phyloP scores from a whole-genome alignment of 1,140 invertebrate genomes.

The Bombus sibiricus region DNA sequence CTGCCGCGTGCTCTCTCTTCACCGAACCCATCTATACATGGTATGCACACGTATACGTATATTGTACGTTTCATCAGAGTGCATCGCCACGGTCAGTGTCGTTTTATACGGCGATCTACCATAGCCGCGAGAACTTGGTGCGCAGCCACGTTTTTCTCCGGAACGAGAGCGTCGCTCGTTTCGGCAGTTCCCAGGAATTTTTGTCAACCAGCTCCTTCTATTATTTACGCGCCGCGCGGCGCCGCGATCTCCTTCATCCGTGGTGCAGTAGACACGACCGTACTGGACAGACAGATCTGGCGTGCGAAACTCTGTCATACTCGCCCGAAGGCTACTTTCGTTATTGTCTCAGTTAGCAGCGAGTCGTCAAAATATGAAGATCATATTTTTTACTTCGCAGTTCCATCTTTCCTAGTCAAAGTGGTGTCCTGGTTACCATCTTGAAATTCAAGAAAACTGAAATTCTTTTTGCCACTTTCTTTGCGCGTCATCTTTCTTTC shows the following conservation, averaged over 20 bases:
- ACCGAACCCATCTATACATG: neutral
- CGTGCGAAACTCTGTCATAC: neutral
- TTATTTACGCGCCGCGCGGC: neutral
- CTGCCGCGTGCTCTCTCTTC: slow-evolving; percentile 18
- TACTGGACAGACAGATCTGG: neutral
- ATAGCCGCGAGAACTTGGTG: neutral
- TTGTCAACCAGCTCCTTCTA: neutral
- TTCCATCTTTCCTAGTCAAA: neutral
- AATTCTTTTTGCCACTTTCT: too few species aligned
- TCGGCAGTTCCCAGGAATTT: neutral
- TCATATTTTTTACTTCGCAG: accelerated
- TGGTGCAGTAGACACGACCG: neutral
- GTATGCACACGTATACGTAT: neutral
- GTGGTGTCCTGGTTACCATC: neutral
- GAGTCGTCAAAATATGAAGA: neutral
- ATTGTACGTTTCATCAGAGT: neutral
- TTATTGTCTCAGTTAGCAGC: neutral
- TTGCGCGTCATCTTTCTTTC: neutral
- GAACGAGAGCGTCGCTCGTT: neutral
- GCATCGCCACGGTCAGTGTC: neutral
- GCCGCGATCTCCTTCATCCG: too few species aligned
- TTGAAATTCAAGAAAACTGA: neutral
- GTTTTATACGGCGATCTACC: neutral
- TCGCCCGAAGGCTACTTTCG: neutral
- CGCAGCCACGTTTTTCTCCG: too few species aligned